Base-by-base conservation (phyloP, 64 coral and sea anemone species). In the Trachythela sp. region DNA sequence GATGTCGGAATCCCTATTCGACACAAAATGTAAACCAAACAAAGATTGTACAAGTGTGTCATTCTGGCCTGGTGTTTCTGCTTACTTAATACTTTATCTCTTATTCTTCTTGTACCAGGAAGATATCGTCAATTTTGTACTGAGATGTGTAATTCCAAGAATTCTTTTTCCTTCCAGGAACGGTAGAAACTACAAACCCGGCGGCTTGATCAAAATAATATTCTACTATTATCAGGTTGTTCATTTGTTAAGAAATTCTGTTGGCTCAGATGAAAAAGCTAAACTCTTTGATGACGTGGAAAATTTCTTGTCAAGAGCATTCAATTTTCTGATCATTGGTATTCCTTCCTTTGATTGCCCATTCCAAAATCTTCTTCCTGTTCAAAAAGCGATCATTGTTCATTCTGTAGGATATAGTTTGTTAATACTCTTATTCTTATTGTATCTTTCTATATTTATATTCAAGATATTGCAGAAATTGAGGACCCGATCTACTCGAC, bases 191-290 rank as follows among this genome's bases (percentile, higher is more conserved):
- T 11, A 35, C 8, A 0, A 30, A 30, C 20, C 20, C 0, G 30
- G 75, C 20, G 75, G 75, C 13, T 18, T 80, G 9, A 9, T 80
- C 4, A 80, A 80, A 80, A 35, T 80, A 15, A 80, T 80, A 37
- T 35, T 80, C 75, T 80, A 80, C 30, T 80, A 80, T 39, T 80
- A 80, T 30, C 75, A 80, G 30, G 37, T 39, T 15, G 75, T 36
- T 30, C 37, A 1, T 15, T 36, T 80, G 33, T 30, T 80, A 8
- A 30, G 75, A 80, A 80, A 15, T 0, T 29, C 75, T 80, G 34
- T 35, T 30, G 75, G 75, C 20, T 36, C 75, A 27, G 13, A 1
- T 15, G 0, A 64, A 80, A 9, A 35, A 10, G 35, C 20, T 30
- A 15, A 80, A 35, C 2, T 80, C 2, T 15, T 80, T 80, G 33